Percentiles rank a stretch among this genome's conserved stretches.
phyloP scores from a whole-genome alignment of 2,113 vertebrate species.

The Anser brachyrhynchus region DNA sequence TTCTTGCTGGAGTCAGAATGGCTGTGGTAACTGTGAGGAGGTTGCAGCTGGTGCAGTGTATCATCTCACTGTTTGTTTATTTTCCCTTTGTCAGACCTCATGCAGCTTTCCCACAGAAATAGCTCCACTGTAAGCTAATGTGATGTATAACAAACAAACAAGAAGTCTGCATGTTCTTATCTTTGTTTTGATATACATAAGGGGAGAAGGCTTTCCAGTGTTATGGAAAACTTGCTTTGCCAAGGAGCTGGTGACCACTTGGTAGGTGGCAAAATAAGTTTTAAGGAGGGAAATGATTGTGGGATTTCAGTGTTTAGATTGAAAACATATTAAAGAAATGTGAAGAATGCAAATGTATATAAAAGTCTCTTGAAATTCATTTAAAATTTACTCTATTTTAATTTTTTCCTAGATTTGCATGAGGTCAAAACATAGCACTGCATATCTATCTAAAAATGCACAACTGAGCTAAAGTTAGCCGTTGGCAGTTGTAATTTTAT shows the following conservation, averaged over 20 bases:
- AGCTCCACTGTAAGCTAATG: constrained; percentile 40
- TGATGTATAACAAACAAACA: constrained; percentile 58
- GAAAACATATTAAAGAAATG: constrained; percentile 29
- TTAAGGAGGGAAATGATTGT: not conserved
- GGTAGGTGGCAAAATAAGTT: constrained; percentile 12
- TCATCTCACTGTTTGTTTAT: constrained; percentile 52
- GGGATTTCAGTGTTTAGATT: constrained; percentile 25
- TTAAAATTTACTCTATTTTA: constrained; percentile 3
- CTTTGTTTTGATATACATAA: constrained; percentile 36
- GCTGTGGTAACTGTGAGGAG: not conserved
- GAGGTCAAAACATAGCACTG: not conserved
- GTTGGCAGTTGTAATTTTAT: constrained; percentile 28
- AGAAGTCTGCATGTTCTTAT: constrained; percentile 40
- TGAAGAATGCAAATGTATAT: not conserved
- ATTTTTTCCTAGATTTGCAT: constrained; percentile 9
- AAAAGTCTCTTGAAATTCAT: not conserved
- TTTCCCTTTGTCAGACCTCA: constrained; percentile 52
- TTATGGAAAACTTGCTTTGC: constrained; percentile 36
- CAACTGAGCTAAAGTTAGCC: not conserved
- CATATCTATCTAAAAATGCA: not conserved
- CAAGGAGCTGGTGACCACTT: constrained; percentile 18
- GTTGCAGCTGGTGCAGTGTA: constrained; percentile 38
- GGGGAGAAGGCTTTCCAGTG: constrained; percentile 7
- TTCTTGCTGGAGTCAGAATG: not conserved
- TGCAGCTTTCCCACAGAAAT: constrained; percentile 65